These are phyloP conservation scores for Drosophila monieri DNA, from an alignment of 2,888 invertebrate genomes.

Conservation along the genomic window DNA sequence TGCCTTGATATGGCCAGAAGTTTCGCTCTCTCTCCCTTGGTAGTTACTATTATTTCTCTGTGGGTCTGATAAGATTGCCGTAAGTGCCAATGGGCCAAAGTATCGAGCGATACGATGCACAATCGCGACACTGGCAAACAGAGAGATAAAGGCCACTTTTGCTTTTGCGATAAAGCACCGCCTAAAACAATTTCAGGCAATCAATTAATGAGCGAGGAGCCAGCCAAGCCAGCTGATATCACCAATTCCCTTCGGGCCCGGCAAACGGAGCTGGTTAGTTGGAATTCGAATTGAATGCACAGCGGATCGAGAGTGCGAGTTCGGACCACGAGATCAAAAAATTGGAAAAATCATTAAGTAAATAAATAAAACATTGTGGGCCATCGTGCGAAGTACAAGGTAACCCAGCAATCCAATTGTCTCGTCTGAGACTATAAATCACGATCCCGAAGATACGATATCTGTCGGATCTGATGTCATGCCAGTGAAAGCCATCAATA, in stretches of 20 bases:
- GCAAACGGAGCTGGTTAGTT: slow-evolving; percentile 63
- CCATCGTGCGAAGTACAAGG: slow-evolving; percentile 26
- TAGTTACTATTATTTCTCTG: slow-evolving; percentile 14
- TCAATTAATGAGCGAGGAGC: slow-evolving; percentile 62
- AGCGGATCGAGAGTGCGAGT: slow-evolving; percentile 64
- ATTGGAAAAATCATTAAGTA: slow-evolving; percentile 42
- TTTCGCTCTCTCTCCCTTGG: not conserved
- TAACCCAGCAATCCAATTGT: slow-evolving; percentile 7
- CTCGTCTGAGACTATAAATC: slow-evolving; percentile 48
- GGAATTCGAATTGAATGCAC: slow-evolving; percentile 70
- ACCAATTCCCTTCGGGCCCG: slow-evolving; percentile 32
- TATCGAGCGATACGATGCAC: slow-evolving; percentile 29
- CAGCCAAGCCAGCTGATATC: slow-evolving; percentile 53
- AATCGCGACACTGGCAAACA: slow-evolving; percentile 18
- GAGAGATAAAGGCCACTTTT: slow-evolving; percentile 53
- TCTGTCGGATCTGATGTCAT: slow-evolving; percentile 62
- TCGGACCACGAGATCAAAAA: slow-evolving; percentile 41
- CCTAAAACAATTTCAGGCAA: slow-evolving; percentile 66
- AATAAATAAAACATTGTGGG: slow-evolving; percentile 13
- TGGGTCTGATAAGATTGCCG: slow-evolving; percentile 37
- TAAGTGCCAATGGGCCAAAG: slow-evolving; percentile 32
- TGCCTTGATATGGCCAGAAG: not conserved
- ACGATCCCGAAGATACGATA: slow-evolving; percentile 54
- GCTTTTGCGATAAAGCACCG: slow-evolving; percentile 49
- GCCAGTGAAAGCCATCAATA: slow-evolving; percentile 18